Conservation (phyloP, 2,888 invertebrate species). For the Dryomyza anilis region DNA sequence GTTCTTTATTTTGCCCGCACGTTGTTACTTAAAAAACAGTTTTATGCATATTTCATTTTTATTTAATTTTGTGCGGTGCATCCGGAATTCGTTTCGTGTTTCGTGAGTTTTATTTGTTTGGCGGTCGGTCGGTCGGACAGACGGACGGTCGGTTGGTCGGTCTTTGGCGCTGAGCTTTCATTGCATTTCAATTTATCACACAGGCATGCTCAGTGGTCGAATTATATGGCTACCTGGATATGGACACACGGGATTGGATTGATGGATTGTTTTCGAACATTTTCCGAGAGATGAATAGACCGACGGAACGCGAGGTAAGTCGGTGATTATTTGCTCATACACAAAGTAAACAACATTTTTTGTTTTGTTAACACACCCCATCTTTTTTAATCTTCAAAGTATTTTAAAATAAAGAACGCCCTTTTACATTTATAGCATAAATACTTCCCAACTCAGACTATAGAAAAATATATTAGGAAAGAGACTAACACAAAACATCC, state of each 20-base stretch:
- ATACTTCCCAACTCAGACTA: too few species aligned
- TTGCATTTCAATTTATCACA: not conserved
- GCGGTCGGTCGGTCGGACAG: not conserved
- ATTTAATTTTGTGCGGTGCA: conserved; percentile 4
- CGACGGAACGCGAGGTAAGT: conserved; percentile 62
- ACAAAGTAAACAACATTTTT: too few species aligned
- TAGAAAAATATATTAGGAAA: too few species aligned
- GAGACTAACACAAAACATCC: too few species aligned
- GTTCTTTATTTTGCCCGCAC: not conserved
- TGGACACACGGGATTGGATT: conserved; percentile 88
- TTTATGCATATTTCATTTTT: conserved; percentile 23
- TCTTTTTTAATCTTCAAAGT: too few species aligned
- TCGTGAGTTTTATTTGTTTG: not conserved
- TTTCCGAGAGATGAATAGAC: conserved; percentile 88
- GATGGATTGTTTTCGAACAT: conserved; percentile 90
- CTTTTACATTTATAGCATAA: too few species aligned
- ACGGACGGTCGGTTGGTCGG: too few species aligned
- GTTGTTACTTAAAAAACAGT: conserved; percentile 11
- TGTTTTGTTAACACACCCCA: too few species aligned
- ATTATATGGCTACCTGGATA: conserved; percentile 86
- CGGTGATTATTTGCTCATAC: too few species aligned
- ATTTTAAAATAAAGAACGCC: too few species aligned
- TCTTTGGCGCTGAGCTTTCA: too few species aligned
- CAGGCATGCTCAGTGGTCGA: conserved; percentile 87
- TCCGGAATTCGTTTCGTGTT: conserved; percentile 1